phyloP scores from a whole-genome alignment of 2,113 vertebrate genomes.

The Pogona vitticeps region DNA sequence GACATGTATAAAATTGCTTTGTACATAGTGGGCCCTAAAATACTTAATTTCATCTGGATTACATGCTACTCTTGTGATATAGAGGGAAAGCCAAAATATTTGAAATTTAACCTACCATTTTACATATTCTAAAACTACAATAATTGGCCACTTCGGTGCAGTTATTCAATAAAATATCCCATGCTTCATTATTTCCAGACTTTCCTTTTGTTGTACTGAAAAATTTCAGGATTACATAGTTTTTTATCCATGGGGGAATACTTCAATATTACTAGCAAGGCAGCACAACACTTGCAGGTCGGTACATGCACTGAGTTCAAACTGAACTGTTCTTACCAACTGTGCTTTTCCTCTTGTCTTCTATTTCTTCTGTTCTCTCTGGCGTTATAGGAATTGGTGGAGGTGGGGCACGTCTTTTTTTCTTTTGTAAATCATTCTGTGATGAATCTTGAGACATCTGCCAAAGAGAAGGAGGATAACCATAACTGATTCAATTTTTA shows the following conservation, averaged over 20 bases:
- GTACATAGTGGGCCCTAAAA: neutral
- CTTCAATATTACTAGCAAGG: slow-evolving; percentile 42
- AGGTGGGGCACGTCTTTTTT: slow-evolving; percentile 90
- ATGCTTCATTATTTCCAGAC: slow-evolving; percentile 56
- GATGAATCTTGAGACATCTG: slow-evolving; percentile 79
- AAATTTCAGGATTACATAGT: neutral
- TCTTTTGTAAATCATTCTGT: slow-evolving; percentile 80
- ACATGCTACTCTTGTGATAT: neutral
- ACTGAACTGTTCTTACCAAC: slow-evolving; percentile 79
- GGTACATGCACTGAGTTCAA: slow-evolving; percentile 29
- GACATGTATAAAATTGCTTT: neutral
- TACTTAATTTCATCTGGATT: neutral
- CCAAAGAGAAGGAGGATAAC: slow-evolving; percentile 7
- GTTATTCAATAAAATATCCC: neutral
- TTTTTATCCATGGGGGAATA: neutral
- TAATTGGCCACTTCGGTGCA: neutral
- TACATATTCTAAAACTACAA: neutral
- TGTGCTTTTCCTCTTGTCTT: slow-evolving; percentile 86
- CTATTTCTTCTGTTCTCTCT: slow-evolving; percentile 82
- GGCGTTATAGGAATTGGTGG: slow-evolving; percentile 77
- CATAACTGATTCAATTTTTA: neutral
- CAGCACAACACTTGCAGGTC: neutral
- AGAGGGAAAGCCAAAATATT: neutral
- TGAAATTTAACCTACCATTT: neutral
- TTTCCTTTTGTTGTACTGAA: slow-evolving; percentile 52